Percentiles rank a stretch among this genome's conserved stretches.
phyloP scores from a whole-genome alignment of 2,113 vertebrate genomes.

The Pteronura brasiliensis region DNA sequence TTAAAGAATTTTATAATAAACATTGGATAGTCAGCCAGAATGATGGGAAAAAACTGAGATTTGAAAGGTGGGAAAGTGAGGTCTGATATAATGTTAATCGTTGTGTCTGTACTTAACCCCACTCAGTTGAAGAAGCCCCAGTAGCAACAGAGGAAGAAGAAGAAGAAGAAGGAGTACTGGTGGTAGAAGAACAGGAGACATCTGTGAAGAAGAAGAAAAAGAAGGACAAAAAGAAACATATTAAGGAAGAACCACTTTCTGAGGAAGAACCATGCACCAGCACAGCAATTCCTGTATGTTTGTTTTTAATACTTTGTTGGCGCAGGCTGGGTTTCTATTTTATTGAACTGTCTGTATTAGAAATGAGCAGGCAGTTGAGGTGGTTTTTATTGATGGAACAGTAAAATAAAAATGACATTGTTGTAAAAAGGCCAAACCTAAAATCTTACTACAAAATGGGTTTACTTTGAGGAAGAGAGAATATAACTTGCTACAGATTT shows the following conservation, averaged over 20 bases:
- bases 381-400: background rate
- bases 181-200: constrained; percentile 60
- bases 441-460: background rate
- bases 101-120: background rate
- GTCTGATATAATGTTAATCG: background rate
- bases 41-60: background rate
- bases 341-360: background rate
- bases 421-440: background rate
- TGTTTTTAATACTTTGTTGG: background rate
- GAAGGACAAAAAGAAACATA: constrained; percentile 87
- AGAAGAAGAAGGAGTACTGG: constrained; percentile 80
- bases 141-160: constrained; percentile 56
- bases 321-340: background rate
- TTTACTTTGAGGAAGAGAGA: background rate
- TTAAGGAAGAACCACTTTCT: constrained; percentile 75
- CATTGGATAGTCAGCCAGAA: background rate
- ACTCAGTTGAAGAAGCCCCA: constrained; percentile 54
- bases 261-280: constrained; percentile 78
- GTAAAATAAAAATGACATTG: background rate
- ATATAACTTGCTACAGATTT: background rate
- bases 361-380: background rate
- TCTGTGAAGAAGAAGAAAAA: constrained; percentile 93
- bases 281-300: constrained; percentile 73
- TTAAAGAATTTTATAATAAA: background rate
- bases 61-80: background rate